Evolutionary conservation across 2,888 invertebrate species (phyloP), one percentile per base, ranked within the genome.

Genomic region (Ptilodon capucinus): DNA sequence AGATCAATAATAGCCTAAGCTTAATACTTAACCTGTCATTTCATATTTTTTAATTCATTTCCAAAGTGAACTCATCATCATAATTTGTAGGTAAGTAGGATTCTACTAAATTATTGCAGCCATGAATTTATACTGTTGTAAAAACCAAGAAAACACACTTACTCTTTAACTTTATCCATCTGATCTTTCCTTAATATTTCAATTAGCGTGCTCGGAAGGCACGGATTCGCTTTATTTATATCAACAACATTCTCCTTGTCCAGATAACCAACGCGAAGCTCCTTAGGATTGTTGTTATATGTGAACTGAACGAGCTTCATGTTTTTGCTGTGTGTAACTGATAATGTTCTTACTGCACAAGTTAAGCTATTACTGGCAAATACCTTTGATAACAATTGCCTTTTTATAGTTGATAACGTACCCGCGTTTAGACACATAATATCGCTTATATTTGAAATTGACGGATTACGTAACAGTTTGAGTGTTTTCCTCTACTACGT

Each of bases 251-350:
- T 93, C 43, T 93, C 88, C 11, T 92, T 91, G 1, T 93, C 90
- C 23, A 95, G 86, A 57, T 93, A 94, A 2, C 96, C 96, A n/a
- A 95, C 87, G n/a, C 94, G 92, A 44, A 93, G 88, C 1, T 92
- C 92, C 0, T 90, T 89, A 0, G 94, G 93, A 36, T 91, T 89
- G 60, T 92, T 55, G n/a, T 70, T 71, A 25, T 79, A 87, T 40
- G 87, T 83, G 76, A 95, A 96, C 71, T 96, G 96, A 39, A 96
- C 93, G 62, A 95, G 93, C 68, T 95, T 94, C 94, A 94, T 94
- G 28, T 89, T 92, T 70, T 44, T 76, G 62, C 42, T 63, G 17
- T 56, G 61, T 48, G 76, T 70, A 48, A 76, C 52, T 21, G 87
- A 79, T 58, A 87, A 81, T 49, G 45, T 57, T 58, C 74, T 69